Conservation (phyloP, 1,140 invertebrate species). For the Macrocentrus cingulum region DNA sequence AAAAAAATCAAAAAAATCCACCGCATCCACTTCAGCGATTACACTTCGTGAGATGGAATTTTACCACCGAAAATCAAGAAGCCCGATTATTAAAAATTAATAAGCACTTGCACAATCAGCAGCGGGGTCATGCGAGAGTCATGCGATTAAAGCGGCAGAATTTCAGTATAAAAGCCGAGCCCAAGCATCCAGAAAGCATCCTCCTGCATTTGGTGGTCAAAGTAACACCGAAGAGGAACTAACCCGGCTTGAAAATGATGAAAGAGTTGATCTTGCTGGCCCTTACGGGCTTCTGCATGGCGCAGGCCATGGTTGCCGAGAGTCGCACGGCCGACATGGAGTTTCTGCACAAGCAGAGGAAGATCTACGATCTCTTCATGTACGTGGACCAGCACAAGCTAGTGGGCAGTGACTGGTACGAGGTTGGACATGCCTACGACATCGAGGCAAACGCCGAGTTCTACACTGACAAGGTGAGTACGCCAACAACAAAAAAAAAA, state of each 20-base stretch:
- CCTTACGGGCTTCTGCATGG: constrained; percentile 39
- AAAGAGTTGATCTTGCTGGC: constrained; percentile 41
- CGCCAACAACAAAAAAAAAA: background rate
- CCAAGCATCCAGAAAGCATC: constrained; percentile 29
- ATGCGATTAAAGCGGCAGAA: constrained; percentile 36
- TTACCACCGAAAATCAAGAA: too few species aligned
- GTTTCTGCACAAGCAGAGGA: constrained; percentile 62
- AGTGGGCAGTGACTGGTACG: constrained; percentile 51
- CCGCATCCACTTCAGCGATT: too few species aligned
- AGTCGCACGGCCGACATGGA: constrained; percentile 56
- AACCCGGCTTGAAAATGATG: constrained; percentile 31
- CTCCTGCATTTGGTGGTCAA: constrained; percentile 34
- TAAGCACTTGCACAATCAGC: constrained; percentile 5
- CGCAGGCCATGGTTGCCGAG: constrained; percentile 32
- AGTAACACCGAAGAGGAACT: constrained; percentile 27
- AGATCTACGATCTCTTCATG: constrained; percentile 65
- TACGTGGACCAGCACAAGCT: constrained; percentile 63
- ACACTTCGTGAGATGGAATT: too few species aligned
- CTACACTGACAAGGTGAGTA: constrained; percentile 49
- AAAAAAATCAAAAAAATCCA: too few species aligned
- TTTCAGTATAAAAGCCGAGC: constrained; percentile 38
- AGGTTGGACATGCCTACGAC: constrained; percentile 62
- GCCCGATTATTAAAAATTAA: too few species aligned
- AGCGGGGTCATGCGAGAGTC: constrained; percentile 25
- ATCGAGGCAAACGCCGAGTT: constrained; percentile 58